Evolutionary conservation across 1,140 invertebrate genomes (phyloP).

Genomic region (Ephestia elutella): DNA sequence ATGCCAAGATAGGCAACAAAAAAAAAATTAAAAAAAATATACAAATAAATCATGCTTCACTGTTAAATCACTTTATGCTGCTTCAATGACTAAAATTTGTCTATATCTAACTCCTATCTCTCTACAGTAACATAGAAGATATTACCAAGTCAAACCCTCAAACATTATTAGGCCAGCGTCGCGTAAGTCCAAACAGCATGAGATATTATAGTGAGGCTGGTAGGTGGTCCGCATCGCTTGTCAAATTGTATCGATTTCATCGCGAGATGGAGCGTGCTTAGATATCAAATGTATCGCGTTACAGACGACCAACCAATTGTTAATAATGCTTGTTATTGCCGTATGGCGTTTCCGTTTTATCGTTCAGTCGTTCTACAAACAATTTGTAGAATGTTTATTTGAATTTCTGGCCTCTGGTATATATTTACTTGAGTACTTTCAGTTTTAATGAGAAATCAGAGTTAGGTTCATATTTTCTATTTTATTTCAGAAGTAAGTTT

Average conservation of each 20-base stretch:
- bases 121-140: too few relatives aligned
- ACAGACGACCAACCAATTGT: background rate
- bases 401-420: background rate
- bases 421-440: too few relatives aligned
- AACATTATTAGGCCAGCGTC: background rate
- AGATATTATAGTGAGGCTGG: background rate
- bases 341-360: background rate
- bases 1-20: too few relatives aligned
- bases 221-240: background rate
- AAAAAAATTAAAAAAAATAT: too few relatives aligned
- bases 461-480: too few relatives aligned
- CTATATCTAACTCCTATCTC: too few relatives aligned
- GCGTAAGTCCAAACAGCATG: background rate
- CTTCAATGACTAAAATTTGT: background rate
- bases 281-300: conserved; percentile 4
- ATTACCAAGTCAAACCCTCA: background rate
- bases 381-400: background rate
- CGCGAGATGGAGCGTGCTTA: conserved; percentile 1
- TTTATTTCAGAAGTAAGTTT: too few relatives aligned
- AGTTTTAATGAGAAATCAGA: too few relatives aligned
- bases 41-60: too few relatives aligned
- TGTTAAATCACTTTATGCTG: too few relatives aligned
- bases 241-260: conserved; percentile 5
- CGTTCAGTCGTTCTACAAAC: background rate
- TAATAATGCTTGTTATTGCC: conserved; percentile 1